Evolutionary conservation across 2,797 vertebrate genomes (phyloP).

Genomic region (Sylvia borin): DNA sequence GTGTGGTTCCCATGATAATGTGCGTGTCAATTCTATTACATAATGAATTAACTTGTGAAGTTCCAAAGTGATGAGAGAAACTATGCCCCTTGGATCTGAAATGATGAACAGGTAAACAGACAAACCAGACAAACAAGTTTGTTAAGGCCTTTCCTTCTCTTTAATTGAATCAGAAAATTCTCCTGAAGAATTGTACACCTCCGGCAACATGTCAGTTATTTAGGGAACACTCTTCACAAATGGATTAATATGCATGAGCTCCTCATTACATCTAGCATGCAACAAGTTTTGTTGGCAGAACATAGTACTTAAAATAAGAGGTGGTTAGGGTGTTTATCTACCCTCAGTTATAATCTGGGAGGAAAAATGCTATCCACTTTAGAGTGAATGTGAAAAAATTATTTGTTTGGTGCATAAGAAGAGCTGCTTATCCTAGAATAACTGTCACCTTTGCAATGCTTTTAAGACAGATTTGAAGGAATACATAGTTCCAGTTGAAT

Average conservation of each 20-base stretch:
- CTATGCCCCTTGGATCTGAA: not conserved
- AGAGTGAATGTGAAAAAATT: not conserved
- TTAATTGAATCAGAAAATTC: not conserved
- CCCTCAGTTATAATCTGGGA: not conserved
- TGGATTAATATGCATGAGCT: not conserved
- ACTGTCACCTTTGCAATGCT: not conserved
- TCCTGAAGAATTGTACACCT: not conserved
- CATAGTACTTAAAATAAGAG: not conserved
- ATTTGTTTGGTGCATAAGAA: not conserved
- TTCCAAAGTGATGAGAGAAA: not conserved
- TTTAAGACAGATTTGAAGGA: not conserved
- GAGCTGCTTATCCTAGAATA: not conserved
- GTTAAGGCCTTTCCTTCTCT: not conserved
- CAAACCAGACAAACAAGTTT: conserved; percentile 18
- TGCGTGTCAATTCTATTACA: not conserved
- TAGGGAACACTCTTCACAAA: not conserved
- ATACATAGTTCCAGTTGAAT: not conserved
- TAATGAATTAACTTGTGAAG: not conserved
- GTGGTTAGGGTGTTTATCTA: not conserved
- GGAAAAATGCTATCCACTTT: not conserved
- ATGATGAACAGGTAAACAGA: conserved; percentile 3
- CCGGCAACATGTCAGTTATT: not conserved
- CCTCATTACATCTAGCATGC: not conserved
- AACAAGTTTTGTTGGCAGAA: not conserved
- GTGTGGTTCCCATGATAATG: not conserved